Evolutionary conservation across 2,888 invertebrate genomes (phyloP), one percentile per base, ranked within the genome.

Genomic region (Hydroisotoma schaefferi): DNA sequence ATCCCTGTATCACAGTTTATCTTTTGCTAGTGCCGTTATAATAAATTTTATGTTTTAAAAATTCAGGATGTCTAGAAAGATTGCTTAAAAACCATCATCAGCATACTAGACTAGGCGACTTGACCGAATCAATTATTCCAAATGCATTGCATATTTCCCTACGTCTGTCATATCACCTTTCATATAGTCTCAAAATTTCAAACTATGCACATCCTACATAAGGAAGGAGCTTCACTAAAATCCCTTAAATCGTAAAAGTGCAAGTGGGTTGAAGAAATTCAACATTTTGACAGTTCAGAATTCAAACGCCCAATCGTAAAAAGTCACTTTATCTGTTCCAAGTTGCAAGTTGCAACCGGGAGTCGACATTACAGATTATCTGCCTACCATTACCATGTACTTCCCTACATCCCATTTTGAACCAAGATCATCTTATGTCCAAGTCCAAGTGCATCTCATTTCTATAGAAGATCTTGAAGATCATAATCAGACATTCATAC

Each of bases 231-330:
- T n/a, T n/a, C n/a, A n/a, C n/a, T n/a, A n/a, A n/a, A n/a, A n/a
- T n/a, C n/a, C 33, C 33, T 10, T 33, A 33, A 33, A 33, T 15
- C 33, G 6, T 10, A 33, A 33, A 15, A 33, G 33, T n/a, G n/a
- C n/a, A n/a, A 43, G 43, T 18, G 43, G 12, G 33, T 33, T 33
- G 33, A 23, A 25, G 20, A 23, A 5, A 22, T 23, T 46, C 46
- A 46, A 46, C 46, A 46, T 46, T 46, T 23, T 46, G 46, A 46
- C 46, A 46, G 15, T 22, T 6, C 20, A 20, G 49, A 49, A 49
- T 55, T 55, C 27, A 44, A n/a, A 25, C 44, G 40, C 55, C 43
- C 38, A 52, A 22, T 37, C 33, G 22, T 52, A 33, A 48, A 48
- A 18, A 33, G 22, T 22, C 18, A 26, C 48, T 48, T 22, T 48